Evolutionary conservation across 2,113 vertebrate species (phyloP), one percentile per base, ranked within the genome.

Genomic region (Grus americana): DNA sequence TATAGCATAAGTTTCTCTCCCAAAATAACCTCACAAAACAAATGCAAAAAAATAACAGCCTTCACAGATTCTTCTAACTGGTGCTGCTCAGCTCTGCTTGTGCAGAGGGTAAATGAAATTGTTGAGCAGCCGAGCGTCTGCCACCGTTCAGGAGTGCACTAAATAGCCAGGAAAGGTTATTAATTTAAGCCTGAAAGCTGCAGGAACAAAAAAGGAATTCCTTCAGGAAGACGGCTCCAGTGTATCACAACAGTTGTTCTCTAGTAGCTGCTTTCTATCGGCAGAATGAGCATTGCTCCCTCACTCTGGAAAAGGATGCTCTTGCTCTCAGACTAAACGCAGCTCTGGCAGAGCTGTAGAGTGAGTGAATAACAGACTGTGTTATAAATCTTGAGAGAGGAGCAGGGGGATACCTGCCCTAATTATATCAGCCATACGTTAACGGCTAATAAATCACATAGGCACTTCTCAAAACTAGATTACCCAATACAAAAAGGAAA

Each of bases 1-100:
- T 97, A 96, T 12, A 96, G 91, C 97, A 97, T 97, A 98, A 98
- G 98, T 98, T 98, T 97, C 79, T 96, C 95, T 97, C 89, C 92
- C 68, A 68, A 85, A 95, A 96, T 72, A 91, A 81, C 57, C 76
- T 44, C 73, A 24, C 23, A 5, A 72, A 85, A 83, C 26, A 89
- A 92, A 89, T 74, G 50, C 17, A 86, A 93, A 92, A 95, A 94
- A 86, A 67, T 8, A 88, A 34, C 94, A 96, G 95, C 89, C 88
- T 97, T 94, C 88, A 34, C 85, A 36, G 94, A 91, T 86, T 93
- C 78, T 91, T 94, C 61, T 87, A 91, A 95, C 70, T 44, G 0
- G 85, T 16, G 63, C 72, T 68, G 95, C 85, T 97, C 96, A 94
- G 97, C 87, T 93, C 61, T 68, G 97, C 90, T 67, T 54, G 36